Evolutionary conservation across 1,140 invertebrate genomes (phyloP).

Genomic region (Euglossa dilemma): DNA sequence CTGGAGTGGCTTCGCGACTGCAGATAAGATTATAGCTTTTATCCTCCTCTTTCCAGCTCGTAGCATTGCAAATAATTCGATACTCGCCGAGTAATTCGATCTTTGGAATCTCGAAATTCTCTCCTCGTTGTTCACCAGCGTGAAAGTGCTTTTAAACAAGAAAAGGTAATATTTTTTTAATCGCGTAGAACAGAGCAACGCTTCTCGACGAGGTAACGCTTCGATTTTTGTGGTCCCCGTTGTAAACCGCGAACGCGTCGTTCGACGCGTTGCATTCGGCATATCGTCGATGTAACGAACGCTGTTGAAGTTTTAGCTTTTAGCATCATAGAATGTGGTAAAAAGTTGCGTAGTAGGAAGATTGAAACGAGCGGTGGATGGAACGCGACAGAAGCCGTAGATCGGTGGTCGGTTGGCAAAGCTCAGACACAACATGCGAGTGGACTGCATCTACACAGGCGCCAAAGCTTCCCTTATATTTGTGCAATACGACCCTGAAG

Average conservation of each 20-base stretch:
- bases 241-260: neutral
- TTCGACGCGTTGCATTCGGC: neutral
- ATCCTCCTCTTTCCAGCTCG: constrained; percentile 1
- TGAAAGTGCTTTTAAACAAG: neutral
- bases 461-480: constrained; percentile 22
- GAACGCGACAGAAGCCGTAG: constrained; percentile 70
- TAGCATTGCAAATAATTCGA: neutral
- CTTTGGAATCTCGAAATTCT: neutral
- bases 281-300: neutral
- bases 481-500: neutral
- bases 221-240: no score
- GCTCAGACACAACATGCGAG: constrained; percentile 50
- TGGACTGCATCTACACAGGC: constrained; percentile 47
- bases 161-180: neutral
- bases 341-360: constrained; percentile 27
- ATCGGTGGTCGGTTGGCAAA: constrained; percentile 60
- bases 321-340: neutral
- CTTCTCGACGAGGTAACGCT: neutral
- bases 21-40: constrained; percentile 59
- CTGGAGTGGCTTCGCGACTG: constrained; percentile 28
- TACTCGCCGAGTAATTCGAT: neutral
- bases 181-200: neutral
- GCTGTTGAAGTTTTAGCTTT: neutral
- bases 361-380: constrained; percentile 17
- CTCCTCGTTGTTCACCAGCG: neutral